Percentiles rank a stretch among this genome's conserved stretches.
Evolutionary conservation across 2,888 invertebrate genomes (phyloP).

Genomic region (Acanthopleura granulata): DNA sequence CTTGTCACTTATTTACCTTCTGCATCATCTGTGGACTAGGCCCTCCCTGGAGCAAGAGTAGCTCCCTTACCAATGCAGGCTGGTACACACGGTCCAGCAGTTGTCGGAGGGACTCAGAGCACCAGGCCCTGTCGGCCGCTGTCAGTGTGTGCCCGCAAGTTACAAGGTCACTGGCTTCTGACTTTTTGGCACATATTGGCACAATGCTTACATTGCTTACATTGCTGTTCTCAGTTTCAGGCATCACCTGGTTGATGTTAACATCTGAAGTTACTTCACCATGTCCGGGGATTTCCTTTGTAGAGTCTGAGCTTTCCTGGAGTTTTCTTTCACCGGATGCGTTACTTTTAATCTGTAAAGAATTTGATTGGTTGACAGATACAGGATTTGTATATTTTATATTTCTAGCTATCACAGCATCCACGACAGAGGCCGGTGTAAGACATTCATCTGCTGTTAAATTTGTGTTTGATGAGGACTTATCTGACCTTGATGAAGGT

Average conservation of each 20-base stretch:
- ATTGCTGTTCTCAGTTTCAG: not conserved
- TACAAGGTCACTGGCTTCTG: not conserved
- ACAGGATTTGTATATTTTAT: not conserved
- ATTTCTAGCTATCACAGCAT: constrained; percentile 22
- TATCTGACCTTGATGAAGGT: not conserved
- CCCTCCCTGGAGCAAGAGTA: constrained; percentile 75
- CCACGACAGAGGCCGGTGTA: constrained; percentile 31
- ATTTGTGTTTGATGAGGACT: not conserved
- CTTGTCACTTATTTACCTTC: not conserved
- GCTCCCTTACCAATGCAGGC: constrained; percentile 77
- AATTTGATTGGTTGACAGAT: not conserved
- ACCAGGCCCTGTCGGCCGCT: constrained; percentile 33
- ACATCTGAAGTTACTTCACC: not conserved
- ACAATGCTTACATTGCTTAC: not conserved
- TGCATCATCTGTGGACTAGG: constrained; percentile 25
- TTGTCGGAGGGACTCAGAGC: constrained; percentile 69
- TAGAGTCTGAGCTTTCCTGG: too few relatives aligned
- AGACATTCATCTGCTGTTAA: not conserved
- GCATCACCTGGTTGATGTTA: not conserved
- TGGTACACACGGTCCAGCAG: constrained; percentile 75
- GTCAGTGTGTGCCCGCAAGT: not conserved
- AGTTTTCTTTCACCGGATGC: not conserved
- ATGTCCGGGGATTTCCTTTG: not conserved
- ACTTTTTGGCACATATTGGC: not conserved
- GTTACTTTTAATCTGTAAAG: not conserved